Percentiles rank a stretch among this genome's conserved stretches.
These are phyloP conservation scores for Dromaius novaehollandiae DNA, from an alignment of 2,113 vertebrate species.

Conservation along the genomic window DNA sequence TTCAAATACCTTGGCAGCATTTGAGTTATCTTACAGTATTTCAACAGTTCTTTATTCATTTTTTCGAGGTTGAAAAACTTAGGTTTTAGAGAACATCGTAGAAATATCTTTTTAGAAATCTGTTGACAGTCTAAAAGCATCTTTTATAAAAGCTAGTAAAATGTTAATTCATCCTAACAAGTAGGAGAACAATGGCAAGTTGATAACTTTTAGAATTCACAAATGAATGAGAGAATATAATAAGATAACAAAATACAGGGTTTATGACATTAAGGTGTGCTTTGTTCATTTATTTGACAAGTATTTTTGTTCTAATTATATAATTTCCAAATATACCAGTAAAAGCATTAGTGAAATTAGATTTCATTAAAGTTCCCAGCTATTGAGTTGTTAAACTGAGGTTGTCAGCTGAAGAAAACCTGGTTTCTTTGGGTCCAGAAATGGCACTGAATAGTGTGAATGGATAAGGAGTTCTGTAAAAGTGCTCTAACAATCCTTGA, in stretches of 20 bases:
- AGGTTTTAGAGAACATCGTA: neutral
- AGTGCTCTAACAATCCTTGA: neutral
- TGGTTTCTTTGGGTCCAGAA: neutral
- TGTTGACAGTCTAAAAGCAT: constrained; percentile 35
- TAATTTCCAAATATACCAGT: constrained; percentile 49
- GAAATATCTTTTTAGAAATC: neutral
- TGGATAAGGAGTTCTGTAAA: neutral
- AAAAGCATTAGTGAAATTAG: constrained; percentile 34
- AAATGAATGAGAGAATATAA: constrained; percentile 30
- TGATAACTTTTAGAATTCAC: neutral
- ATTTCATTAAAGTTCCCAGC: constrained; percentile 14
- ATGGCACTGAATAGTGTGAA: neutral
- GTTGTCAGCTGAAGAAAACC: neutral
- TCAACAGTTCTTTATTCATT: neutral
- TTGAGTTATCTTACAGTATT: neutral
- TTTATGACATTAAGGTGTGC: constrained; percentile 47
- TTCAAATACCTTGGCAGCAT: neutral
- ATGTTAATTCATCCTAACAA: constrained; percentile 31
- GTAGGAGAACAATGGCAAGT: constrained; percentile 28
- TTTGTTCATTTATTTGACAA: constrained; percentile 58
- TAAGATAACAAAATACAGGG: constrained; percentile 6
- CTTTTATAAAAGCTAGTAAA: constrained; percentile 49
- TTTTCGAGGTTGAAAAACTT: neutral
- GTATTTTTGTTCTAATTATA: constrained; percentile 52
- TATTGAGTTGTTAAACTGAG: neutral